Conservation (phyloP, 1,140 invertebrate genomes). For the Rhynchophorus ferrugineus region DNA sequence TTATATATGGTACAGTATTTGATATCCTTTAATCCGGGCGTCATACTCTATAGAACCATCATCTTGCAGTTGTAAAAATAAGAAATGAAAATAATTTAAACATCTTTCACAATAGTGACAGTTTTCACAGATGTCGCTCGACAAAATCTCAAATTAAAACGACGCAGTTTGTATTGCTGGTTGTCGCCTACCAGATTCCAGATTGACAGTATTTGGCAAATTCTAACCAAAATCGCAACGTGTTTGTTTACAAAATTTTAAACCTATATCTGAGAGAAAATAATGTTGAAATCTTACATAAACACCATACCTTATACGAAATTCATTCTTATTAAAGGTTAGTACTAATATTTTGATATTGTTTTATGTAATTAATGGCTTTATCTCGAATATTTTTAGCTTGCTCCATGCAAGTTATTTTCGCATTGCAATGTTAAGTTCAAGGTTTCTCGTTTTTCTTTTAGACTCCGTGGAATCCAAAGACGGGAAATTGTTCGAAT, state of each 20-base stretch:
- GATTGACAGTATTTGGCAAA: too few species aligned
- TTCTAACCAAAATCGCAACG: not conserved
- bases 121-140: too few species aligned
- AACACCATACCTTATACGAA: conserved; percentile 29
- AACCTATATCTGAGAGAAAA: conserved; percentile 1
- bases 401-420: too few species aligned
- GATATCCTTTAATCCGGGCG: not conserved
- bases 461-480: conserved; percentile 33
- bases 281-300: conserved; percentile 34
- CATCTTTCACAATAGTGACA: too few species aligned
- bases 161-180: too few species aligned
- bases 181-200: too few species aligned
- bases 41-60: too few species aligned
- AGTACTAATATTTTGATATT: conserved; percentile 4
- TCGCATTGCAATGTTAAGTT: not conserved
- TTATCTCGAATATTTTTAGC: too few species aligned
- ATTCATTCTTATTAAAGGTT: conserved; percentile 37
- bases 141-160: too few species aligned
- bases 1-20: not conserved
- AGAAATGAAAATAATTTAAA: too few species aligned
- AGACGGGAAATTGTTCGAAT: conserved; percentile 27
- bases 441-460: conserved; percentile 21
- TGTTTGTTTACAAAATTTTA: not conserved
- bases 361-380: not conserved
- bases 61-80: too few species aligned